Base-by-base conservation (phyloP, 2,888 invertebrate species). In the Athalia rosae region DNA sequence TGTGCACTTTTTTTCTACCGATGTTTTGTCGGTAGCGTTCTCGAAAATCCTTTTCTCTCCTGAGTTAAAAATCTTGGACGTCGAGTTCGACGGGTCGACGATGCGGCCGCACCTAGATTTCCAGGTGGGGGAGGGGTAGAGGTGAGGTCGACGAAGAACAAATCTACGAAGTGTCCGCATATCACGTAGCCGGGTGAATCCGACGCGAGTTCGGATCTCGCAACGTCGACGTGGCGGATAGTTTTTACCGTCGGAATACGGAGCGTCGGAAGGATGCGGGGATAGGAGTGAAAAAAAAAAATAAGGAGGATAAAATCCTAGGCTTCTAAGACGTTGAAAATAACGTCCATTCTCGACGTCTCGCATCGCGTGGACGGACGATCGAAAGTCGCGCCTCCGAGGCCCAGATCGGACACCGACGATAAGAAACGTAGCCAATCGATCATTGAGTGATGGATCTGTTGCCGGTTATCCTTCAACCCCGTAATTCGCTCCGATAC, bases 341-440 rank as follows among this genome's bases (percentile, higher is more conserved):
- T 62, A 47, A 45, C 58, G 74, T 48, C 62, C 61, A 59, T 4
- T 73, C 6, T 28, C 43, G 11, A 11, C 61, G 61, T 59, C 15
- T 9, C 13, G 13, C 7, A 56, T 41, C 56, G 15, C n/a, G 48
- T 45, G 41, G 71, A n/a, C 61, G 74, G 66, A 61, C 73, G 79
- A 78, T 82, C 64, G 41, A 77, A 63, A 56, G 45, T 77, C 53
- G 67, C 50, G 69, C 73, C 59, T 74, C 74, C 59, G 28, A 61
- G 61, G 59, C 62, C 48, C 61, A 85, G 85, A 86, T 86, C 80
- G 84, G 81, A 84, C 28, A 28, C 83, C 84, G 84, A 82, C 82
- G 86, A 85, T 85, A 86, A 85, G 82, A 84, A 81, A 82, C 8
- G 50, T 83, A 81, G 81, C 82, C 85, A 84, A 86, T 85, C 86